Conservation (phyloP, 2,797 vertebrate genomes). For the Molossus molossus region DNA sequence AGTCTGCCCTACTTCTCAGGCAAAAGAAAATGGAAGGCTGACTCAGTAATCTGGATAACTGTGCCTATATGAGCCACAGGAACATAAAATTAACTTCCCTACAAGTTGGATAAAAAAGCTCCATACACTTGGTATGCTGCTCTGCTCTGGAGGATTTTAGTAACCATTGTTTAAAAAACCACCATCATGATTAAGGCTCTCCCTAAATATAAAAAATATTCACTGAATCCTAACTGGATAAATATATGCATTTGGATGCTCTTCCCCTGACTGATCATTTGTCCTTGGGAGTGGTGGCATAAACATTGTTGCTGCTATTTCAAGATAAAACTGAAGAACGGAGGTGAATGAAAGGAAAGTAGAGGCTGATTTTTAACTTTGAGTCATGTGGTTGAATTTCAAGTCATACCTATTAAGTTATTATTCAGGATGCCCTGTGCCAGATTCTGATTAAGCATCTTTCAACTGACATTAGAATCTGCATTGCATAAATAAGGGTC, state of each 20-base stretch:
- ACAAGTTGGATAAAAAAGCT: not conserved
- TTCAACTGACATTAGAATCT: not conserved
- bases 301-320: not conserved
- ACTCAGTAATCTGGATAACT: constrained; percentile 8
- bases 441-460: not conserved
- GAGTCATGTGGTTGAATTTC: not conserved
- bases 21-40: constrained; percentile 28
- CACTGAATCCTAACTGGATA: not conserved
- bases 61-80: not conserved
- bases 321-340: constrained; percentile 38
- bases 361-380: constrained; percentile 25
- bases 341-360: not conserved
- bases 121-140: not conserved
- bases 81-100: constrained; percentile 30
- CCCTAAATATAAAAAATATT: constrained; percentile 7
- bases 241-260: not conserved
- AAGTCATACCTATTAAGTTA: not conserved
- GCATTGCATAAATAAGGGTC: not conserved
- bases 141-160: not conserved
- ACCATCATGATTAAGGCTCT: not conserved
- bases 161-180: not conserved
- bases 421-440: not conserved
- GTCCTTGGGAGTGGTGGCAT: not conserved
- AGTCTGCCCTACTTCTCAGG: not conserved
- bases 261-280: not conserved